Evolutionary conservation across 2,113 vertebrate genomes (phyloP).

Genomic region (Pelvicachromis taeniatus): DNA sequence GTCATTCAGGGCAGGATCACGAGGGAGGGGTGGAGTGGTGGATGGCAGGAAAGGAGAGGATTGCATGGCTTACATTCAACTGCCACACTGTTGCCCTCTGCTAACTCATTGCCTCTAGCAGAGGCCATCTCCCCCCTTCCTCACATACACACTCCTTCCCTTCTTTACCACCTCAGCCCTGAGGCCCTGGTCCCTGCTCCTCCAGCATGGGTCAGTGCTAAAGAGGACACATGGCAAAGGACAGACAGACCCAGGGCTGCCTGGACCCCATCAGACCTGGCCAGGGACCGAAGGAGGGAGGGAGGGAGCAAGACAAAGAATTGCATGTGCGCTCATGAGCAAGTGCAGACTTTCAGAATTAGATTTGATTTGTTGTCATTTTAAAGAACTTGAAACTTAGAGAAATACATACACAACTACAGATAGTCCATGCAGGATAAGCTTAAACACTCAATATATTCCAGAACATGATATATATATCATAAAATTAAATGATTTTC

Average conservation of each 20-base stretch:
- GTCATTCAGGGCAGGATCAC: conserved; percentile 67
- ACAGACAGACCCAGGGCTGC: conserved; percentile 62
- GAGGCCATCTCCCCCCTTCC: not conserved
- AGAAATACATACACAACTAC: not conserved
- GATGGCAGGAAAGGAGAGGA: conserved; percentile 39
- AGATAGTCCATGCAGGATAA: not conserved
- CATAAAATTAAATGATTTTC: not conserved
- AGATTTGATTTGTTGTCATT: not conserved
- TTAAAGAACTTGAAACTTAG: not conserved
- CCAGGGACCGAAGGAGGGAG: not conserved
- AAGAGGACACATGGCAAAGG: conserved; percentile 69
- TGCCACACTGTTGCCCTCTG: conserved; percentile 57
- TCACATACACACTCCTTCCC: conserved; percentile 6
- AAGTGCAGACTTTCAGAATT: not conserved
- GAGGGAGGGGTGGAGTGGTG: conserved; percentile 51
- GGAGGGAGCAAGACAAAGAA: not conserved
- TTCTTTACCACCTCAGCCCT: conserved; percentile 31
- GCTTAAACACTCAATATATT: not conserved
- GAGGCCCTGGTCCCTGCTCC: conserved; percentile 49
- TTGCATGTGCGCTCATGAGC: not conserved
- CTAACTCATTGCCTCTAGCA: conserved; percentile 52
- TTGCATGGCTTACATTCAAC: conserved; percentile 57
- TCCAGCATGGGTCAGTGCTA: conserved; percentile 70
- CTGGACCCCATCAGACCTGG: conserved; percentile 45
- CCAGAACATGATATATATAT: not conserved